Conservation (phyloP, 2,797 vertebrate genomes). For the Chelmon rostratus region DNA sequence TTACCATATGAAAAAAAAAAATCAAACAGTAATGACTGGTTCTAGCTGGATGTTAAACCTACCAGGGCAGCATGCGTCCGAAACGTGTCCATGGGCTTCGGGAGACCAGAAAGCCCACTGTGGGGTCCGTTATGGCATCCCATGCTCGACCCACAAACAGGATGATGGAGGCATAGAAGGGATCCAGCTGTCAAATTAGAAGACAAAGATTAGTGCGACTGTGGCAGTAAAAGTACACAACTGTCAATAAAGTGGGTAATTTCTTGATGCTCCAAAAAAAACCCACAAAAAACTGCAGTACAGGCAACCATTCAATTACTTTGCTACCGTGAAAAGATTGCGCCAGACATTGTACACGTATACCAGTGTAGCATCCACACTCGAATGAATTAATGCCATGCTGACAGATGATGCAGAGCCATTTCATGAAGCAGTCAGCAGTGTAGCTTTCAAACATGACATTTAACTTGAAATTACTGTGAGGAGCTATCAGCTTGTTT, state of each 20-base stretch:
- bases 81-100: constrained; percentile 92
- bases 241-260: background rate
- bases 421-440: background rate
- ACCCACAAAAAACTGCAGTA: background rate
- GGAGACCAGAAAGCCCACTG: constrained; percentile 96
- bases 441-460: constrained; percentile 11
- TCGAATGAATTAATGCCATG: background rate
- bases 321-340: background rate
- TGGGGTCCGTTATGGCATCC: constrained; percentile 96
- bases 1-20: background rate
- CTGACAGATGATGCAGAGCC: background rate
- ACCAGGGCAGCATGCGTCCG: constrained; percentile 97
- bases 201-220: constrained; percentile 7
- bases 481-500: background rate
- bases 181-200: constrained; percentile 85
- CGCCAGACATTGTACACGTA: background rate
- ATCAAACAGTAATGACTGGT: too few relatives aligned
- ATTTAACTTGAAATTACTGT: constrained; percentile 1
- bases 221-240: background rate
- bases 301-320: background rate
- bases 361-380: background rate
- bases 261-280: background rate
- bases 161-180: constrained; percentile 96
- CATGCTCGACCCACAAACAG: constrained; percentile 95
- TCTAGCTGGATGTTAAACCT: constrained; percentile 57